A percentile compares a stretch with the other conserved stretches of the same genome.
phyloP scores from a whole-genome alignment of 1,140 invertebrate genomes.

The Neotoxoptera formosana region DNA sequence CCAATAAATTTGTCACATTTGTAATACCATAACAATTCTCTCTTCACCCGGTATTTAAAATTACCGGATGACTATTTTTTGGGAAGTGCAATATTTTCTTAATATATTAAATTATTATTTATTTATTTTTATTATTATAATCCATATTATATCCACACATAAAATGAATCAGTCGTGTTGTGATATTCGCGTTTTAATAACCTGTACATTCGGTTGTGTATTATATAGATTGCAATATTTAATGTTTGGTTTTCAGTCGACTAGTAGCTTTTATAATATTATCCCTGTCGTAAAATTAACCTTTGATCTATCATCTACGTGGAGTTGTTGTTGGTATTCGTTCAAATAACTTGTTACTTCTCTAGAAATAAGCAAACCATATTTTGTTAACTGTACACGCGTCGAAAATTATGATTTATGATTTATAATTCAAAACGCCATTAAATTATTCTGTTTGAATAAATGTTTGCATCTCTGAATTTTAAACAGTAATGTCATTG shows the following conservation, averaged over 20 bases:
- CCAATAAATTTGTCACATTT: neutral
- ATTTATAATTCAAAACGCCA: conserved; percentile 10
- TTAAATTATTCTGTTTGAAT: conserved; percentile 30
- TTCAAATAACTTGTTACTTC: conserved; percentile 13
- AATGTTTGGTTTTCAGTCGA: neutral
- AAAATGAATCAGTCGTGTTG: neutral
- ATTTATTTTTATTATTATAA: neutral
- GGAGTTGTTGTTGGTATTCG: conserved; percentile 15
- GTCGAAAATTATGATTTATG: conserved; percentile 10
- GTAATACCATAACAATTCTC: too few species aligned
- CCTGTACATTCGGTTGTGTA: neutral
- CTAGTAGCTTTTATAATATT: neutral
- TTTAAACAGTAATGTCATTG: neutral
- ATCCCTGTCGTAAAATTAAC: neutral
- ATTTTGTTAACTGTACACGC: neutral
- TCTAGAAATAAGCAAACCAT: neutral
- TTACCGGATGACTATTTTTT: too few species aligned
- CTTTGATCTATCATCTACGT: neutral
- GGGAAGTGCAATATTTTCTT: neutral
- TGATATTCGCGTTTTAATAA: neutral
- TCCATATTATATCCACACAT: neutral
- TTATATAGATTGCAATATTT: neutral
- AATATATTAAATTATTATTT: too few species aligned
- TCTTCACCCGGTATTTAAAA: too few species aligned
- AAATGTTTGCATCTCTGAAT: neutral